Conservation (phyloP, 2,797 vertebrate species). For the Apogon hyalosoma region DNA sequence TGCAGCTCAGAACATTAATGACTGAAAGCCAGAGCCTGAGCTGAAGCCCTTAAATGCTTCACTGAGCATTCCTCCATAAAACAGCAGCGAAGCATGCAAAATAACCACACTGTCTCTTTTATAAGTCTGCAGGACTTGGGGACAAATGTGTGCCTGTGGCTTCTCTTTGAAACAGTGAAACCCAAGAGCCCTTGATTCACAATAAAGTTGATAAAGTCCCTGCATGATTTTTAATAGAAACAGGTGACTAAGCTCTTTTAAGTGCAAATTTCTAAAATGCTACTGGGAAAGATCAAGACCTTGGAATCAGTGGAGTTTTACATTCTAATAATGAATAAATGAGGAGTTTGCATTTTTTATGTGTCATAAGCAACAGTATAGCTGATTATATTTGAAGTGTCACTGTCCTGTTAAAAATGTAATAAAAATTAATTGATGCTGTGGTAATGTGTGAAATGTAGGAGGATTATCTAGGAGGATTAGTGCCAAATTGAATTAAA, state of each 20-base stretch:
- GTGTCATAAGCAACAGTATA: constrained; percentile 1
- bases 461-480: too few species aligned
- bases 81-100: constrained; percentile 62
- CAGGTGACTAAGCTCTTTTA: constrained; percentile 5
- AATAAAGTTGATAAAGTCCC: constrained; percentile 32
- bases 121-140: constrained; percentile 43
- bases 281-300: constrained; percentile 19
- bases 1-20: constrained; percentile 55
- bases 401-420: constrained; percentile 15
- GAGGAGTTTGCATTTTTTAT: constrained; percentile 18
- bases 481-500: too few species aligned
- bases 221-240: constrained; percentile 27
- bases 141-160: constrained; percentile 49
- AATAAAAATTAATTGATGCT: constrained; percentile 13
- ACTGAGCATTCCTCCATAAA: constrained; percentile 69
- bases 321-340: constrained; percentile 20
- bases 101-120: constrained; percentile 69
- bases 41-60: constrained; percentile 66
- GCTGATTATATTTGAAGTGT: background rate
- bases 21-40: constrained; percentile 47
- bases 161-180: constrained; percentile 50
- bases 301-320: constrained; percentile 10
- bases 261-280: constrained; percentile 16
- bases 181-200: constrained; percentile 36
- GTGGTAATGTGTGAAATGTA: too few species aligned